phyloP scores from a whole-genome alignment of 1,140 invertebrate species.

The Drosophila santomea region DNA sequence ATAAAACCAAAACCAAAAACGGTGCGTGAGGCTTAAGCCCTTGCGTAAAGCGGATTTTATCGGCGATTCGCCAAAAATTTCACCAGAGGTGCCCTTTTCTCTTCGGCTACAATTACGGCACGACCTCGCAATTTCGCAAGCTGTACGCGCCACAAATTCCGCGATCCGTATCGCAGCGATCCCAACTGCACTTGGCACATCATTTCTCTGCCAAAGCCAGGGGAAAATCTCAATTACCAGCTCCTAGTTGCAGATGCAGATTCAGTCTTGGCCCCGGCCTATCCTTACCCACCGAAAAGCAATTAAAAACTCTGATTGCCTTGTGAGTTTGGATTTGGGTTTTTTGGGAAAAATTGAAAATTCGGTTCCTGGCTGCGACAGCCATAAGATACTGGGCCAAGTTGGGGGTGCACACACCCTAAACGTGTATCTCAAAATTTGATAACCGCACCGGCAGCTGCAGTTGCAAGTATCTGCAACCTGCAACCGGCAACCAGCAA shows the following conservation, averaged over 20 bases:
- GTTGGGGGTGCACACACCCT: slow-evolving; percentile 69
- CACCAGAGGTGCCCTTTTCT: slow-evolving; percentile 32
- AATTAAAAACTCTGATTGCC: slow-evolving; percentile 80
- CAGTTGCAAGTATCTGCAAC: slow-evolving; percentile 32
- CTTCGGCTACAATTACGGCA: slow-evolving; percentile 59
- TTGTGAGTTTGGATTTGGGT: slow-evolving; percentile 2
- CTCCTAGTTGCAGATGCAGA: slow-evolving; percentile 22
- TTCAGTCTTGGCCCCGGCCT: neutral
- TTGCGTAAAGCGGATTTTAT: slow-evolving; percentile 75
- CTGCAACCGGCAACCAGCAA: slow-evolving; percentile 5
- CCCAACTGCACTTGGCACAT: slow-evolving; percentile 62
- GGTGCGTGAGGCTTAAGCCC: slow-evolving; percentile 49
- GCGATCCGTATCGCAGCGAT: slow-evolving; percentile 34
- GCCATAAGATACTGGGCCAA: slow-evolving; percentile 50
- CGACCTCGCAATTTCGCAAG: slow-evolving; percentile 63
- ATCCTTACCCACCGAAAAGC: slow-evolving; percentile 42
- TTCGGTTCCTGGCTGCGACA: slow-evolving; percentile 49
- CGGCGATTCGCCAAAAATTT: slow-evolving; percentile 54
- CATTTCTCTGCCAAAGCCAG: slow-evolving; percentile 29
- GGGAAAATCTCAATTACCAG: slow-evolving; percentile 62
- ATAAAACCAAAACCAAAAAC: slow-evolving; percentile 30
- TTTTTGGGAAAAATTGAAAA: slow-evolving; percentile 69
- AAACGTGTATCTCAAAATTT: slow-evolving; percentile 82
- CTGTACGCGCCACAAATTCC: slow-evolving; percentile 60
- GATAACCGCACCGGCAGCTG: slow-evolving; percentile 55